A percentile compares a stretch with the other conserved stretches of the same genome.
Conservation (phyloP, 1,140 invertebrate species). For the Megalonaias nervosa region DNA sequence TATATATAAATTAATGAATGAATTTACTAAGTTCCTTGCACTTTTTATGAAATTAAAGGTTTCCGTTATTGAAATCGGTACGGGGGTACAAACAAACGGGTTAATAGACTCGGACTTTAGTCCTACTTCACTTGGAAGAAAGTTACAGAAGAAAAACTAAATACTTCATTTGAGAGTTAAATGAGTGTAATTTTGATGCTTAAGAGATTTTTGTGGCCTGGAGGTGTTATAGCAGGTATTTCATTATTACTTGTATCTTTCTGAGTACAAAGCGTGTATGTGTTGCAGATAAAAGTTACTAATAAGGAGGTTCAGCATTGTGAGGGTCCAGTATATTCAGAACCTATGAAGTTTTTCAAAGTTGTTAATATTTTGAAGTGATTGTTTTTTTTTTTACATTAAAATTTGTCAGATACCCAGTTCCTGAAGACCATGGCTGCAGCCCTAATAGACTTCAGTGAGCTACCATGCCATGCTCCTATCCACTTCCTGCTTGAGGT, state of each 20-base stretch:
- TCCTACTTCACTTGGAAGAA: too few relatives aligned
- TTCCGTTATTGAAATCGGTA: too few relatives aligned
- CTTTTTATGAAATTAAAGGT: too few relatives aligned
- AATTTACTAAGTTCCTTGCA: too few relatives aligned
- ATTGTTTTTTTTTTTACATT: neutral
- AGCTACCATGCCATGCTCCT: conserved; percentile 94
- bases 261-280: neutral
- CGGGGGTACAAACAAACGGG: too few relatives aligned
- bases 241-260: neutral
- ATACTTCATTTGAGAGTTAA: too few relatives aligned
- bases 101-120: too few relatives aligned
- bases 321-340: neutral
- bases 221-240: neutral
- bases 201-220: too few relatives aligned
- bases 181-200: too few relatives aligned
- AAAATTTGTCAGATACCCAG: conserved; percentile 74
- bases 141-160: too few relatives aligned
- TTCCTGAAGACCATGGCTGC: conserved; percentile 96
- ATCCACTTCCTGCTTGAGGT: conserved; percentile 93
- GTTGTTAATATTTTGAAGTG: neutral
- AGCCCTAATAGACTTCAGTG: conserved; percentile 96
- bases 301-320: neutral
- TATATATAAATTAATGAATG: too few relatives aligned
- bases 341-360: neutral
- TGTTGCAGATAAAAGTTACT: neutral